Conservation (phyloP, 1,140 invertebrate species). For the Cydia splendana region DNA sequence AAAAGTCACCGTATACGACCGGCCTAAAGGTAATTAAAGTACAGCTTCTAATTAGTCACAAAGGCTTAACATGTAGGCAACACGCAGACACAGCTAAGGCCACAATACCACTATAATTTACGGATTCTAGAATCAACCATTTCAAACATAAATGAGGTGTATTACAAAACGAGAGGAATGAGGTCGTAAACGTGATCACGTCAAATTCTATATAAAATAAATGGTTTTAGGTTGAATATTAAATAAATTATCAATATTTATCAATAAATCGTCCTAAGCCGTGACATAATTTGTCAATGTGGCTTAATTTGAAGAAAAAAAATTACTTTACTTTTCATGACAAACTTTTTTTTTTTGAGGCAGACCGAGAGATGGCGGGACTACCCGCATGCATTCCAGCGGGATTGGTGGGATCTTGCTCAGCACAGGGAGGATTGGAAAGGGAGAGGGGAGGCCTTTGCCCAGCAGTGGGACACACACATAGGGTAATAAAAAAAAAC, state of each 20-base stretch:
- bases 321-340: too few relatives aligned
- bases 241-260: conserved; percentile 14
- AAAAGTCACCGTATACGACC: background rate
- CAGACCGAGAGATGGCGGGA: too few relatives aligned
- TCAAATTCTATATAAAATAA: background rate
- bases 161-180: background rate
- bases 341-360: too few relatives aligned
- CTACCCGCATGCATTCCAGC: too few relatives aligned
- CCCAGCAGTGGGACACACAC: too few relatives aligned
- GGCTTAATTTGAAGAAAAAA: too few relatives aligned
- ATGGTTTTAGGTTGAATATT: background rate
- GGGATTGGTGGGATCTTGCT: too few relatives aligned
- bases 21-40: conserved; percentile 1
- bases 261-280: background rate
- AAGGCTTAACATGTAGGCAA: conserved; percentile 34
- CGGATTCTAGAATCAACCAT: background rate
- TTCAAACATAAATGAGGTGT: background rate
- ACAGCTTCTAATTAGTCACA: conserved; percentile 31
- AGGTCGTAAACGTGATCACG: background rate
- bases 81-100: background rate
- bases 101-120: conserved; percentile 11
- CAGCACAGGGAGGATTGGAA: too few relatives aligned
- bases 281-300: too few relatives aligned
- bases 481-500: too few relatives aligned
- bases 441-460: too few relatives aligned